Evolutionary conservation across 2,797 vertebrate genomes (phyloP).

Genomic region (Eleutherodactylus coqui): DNA sequence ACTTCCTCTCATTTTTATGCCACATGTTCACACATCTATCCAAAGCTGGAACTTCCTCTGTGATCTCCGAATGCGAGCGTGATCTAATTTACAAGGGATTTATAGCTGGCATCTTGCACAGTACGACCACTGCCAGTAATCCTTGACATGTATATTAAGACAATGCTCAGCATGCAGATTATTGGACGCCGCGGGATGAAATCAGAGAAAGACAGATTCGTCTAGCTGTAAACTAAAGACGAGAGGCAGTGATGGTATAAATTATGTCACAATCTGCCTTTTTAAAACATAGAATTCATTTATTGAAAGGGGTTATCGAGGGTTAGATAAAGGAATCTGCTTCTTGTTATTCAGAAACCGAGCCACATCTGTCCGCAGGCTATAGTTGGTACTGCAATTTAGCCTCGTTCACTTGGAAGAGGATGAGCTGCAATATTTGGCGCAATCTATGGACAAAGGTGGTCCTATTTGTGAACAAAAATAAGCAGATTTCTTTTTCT

Average conservation of each 20-base stretch:
- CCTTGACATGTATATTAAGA: conserved; percentile 36
- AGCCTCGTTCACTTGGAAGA: not conserved
- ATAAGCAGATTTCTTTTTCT: too few relatives aligned
- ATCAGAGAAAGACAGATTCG: not conserved
- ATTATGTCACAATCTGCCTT: not conserved
- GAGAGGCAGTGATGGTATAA: not conserved
- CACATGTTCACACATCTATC: conserved; percentile 36
- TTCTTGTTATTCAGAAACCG: not conserved
- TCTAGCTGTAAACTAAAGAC: not conserved
- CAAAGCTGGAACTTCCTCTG: conserved; percentile 50
- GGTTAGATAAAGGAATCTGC: not conserved
- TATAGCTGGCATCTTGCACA: conserved; percentile 40
- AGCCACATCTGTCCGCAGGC: not conserved
- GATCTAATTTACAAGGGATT: conserved; percentile 53
- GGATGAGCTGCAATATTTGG: not conserved
- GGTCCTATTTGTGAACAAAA: not conserved
- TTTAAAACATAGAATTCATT: not conserved
- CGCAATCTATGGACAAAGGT: not conserved
- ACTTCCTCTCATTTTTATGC: not conserved
- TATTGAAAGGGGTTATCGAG: not conserved
- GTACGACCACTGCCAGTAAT: conserved; percentile 21
- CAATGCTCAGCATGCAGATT: conserved; percentile 36
- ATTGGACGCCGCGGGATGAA: not conserved
- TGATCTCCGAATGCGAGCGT: conserved; percentile 38
- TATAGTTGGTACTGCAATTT: not conserved